Evolutionary conservation across 2,888 invertebrate species (phyloP).

Genomic region (Heliconius ethilla): DNA sequence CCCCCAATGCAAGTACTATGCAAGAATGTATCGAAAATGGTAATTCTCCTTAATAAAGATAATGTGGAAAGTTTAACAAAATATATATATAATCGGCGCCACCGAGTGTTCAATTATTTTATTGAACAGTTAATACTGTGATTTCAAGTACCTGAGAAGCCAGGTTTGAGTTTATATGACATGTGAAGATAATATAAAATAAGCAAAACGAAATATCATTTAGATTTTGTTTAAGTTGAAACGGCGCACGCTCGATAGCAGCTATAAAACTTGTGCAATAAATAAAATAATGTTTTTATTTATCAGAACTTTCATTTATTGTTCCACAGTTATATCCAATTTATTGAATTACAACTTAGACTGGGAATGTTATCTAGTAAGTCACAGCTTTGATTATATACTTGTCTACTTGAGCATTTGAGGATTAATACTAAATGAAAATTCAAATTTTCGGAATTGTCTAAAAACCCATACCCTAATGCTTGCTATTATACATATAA

Average conservation of each 20-base stretch:
- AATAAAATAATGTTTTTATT: conserved; percentile 39
- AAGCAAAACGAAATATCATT: conserved; percentile 21
- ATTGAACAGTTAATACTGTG: conserved; percentile 44
- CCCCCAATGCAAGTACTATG: conserved; percentile 87
- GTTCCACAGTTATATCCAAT: conserved; percentile 39
- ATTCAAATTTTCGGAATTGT: background rate
- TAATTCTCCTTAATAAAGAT: conserved; percentile 67
- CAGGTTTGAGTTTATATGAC: conserved; percentile 41
- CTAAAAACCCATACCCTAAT: background rate
- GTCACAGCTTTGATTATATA: conserved; percentile 33
- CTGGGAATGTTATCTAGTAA: conserved; percentile 43
- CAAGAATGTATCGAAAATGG: conserved; percentile 86
- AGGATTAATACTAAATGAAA: background rate
- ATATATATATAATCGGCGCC: conserved; percentile 45
- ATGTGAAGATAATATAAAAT: conserved; percentile 31
- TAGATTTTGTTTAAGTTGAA: conserved; percentile 22
- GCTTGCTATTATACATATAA: background rate
- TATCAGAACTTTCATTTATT: conserved; percentile 40
- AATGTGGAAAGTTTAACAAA: conserved; percentile 33
- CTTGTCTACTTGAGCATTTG: background rate
- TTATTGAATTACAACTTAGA: conserved; percentile 37
- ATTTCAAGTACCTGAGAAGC: conserved; percentile 41
- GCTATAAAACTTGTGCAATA: conserved; percentile 40
- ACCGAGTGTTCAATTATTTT: conserved; percentile 46
- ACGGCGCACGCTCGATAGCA: conserved; percentile 33